phyloP scores from a whole-genome alignment of 2,113 vertebrate species.

The Cygnus buccinator region DNA sequence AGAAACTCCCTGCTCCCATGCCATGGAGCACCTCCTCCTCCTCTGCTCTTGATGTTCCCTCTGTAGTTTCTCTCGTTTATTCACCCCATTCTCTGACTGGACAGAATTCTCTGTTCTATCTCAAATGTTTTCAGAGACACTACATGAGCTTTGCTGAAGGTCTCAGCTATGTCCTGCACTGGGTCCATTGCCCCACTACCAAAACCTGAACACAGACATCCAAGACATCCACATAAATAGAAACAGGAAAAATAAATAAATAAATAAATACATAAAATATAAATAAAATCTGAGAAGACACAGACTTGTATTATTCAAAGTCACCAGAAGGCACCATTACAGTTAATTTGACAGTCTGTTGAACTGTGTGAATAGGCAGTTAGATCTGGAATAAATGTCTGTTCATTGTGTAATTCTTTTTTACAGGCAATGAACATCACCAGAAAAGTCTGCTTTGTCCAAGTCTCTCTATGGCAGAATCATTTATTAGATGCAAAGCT shows the following conservation, averaged over 20 bases:
- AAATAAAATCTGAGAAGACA: neutral
- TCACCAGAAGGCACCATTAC: conserved; percentile 29
- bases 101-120: too few species aligned
- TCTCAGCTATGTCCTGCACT: neutral
- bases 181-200: neutral
- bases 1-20: too few species aligned
- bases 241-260: neutral
- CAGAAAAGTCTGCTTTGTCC: neutral
- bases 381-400: conserved; percentile 16
- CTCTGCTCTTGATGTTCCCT: too few species aligned
- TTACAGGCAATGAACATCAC: neutral
- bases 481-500: conserved; percentile 14
- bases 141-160: neutral
- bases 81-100: too few species aligned
- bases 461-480: neutral
- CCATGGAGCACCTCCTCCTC: too few species aligned
- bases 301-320: neutral
- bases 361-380: conserved; percentile 9
- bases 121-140: too few species aligned
- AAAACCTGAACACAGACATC: neutral
- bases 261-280: neutral
- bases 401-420: neutral
- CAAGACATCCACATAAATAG: neutral
- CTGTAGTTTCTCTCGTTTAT: too few species aligned
- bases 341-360: conserved; percentile 19